Conservation (phyloP, 2,888 invertebrate genomes). For the Hyposoter didymator region DNA sequence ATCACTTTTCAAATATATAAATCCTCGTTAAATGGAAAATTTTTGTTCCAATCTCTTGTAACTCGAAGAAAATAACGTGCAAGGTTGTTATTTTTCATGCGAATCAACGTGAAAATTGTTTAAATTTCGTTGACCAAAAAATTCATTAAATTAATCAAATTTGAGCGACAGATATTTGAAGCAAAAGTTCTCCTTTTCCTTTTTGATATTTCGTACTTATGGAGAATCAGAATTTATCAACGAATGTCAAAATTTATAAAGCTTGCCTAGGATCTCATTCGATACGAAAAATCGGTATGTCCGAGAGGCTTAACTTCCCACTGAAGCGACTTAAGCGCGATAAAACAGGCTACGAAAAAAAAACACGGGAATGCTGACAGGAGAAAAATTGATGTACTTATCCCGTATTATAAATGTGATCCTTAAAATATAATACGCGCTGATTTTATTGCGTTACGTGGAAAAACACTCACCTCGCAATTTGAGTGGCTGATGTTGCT, state of each 20-base stretch:
- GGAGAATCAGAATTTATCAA: background rate
- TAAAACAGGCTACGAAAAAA: background rate
- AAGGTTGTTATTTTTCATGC: background rate
- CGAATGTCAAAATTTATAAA: slow-evolving; percentile 3
- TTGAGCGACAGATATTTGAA: background rate
- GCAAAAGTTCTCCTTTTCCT: background rate
- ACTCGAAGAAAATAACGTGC: background rate
- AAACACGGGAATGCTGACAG: background rate
- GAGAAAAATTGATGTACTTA: slow-evolving; percentile 38
- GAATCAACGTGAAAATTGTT: background rate
- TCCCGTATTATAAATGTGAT: slow-evolving; percentile 55
- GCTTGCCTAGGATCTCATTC: slow-evolving; percentile 31
- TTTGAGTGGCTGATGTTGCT: slow-evolving; percentile 94
- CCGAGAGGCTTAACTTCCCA: background rate
- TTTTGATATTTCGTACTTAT: background rate
- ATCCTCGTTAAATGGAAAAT: too few species aligned
- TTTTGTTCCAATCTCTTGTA: background rate
- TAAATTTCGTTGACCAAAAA: background rate
- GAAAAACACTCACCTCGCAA: slow-evolving; percentile 89
- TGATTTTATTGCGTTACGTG: slow-evolving; percentile 60
- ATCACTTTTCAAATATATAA: too few species aligned
- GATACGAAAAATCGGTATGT: background rate
- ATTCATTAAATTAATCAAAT: background rate
- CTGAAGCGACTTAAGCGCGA: slow-evolving; percentile 9
- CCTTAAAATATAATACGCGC: slow-evolving; percentile 48